Evolutionary conservation across 1,140 invertebrate species (phyloP).

Genomic region (Apis mellifera): Amel_HAv3.1 CM009941.2:14094501-14095000

Average conservation of each 20-base stretch:
- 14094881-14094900: too few relatives aligned
- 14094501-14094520: not conserved
- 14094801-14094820: too few relatives aligned
- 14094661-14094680: conserved; percentile 20
- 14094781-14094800: not conserved
- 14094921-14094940: not conserved
- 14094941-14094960: not conserved
- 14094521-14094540: too few relatives aligned
- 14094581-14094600: conserved; percentile 28
- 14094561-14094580: not conserved
- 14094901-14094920: not conserved
- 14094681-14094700: conserved; percentile 32
- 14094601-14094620: not conserved
- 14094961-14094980: not conserved
- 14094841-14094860: too few relatives aligned
- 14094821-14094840: too few relatives aligned
- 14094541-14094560: not conserved
- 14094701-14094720: conserved; percentile 56
- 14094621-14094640: not conserved
- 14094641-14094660: conserved; percentile 25
- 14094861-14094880: not conserved
- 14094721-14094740: conserved; percentile 55
- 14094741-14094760: conserved; percentile 56
- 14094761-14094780: conserved; percentile 48
- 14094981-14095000: not conserved